Percentiles rank a stretch among this genome's conserved stretches.
These are phyloP conservation scores for Mormyrops attenuatus DNA, from an alignment of 2,797 vertebrate genomes.

Conservation along the genomic window DNA sequence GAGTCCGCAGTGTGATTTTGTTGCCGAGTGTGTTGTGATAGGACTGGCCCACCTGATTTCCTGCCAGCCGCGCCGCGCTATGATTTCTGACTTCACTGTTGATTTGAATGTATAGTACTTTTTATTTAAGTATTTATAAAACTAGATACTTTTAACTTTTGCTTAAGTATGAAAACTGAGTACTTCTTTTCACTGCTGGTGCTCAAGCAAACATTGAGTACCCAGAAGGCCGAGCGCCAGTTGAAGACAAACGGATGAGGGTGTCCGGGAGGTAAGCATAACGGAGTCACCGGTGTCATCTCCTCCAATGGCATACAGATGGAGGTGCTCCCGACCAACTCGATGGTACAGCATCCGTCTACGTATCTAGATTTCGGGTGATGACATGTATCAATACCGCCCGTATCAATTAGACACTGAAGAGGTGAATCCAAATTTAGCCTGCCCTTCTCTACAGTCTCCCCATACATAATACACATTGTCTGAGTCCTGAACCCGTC, in stretches of 20 bases:
- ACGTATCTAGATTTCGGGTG: slow-evolving; percentile 26
- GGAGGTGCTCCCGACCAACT: slow-evolving; percentile 23
- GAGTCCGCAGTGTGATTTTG: neutral
- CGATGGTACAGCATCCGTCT: slow-evolving; percentile 34
- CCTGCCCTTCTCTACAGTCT: slow-evolving; percentile 52
- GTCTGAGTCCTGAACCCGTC: slow-evolving; percentile 25
- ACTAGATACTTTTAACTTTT: neutral
- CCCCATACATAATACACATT: slow-evolving; percentile 30
- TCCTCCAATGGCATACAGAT: slow-evolving; percentile 29
- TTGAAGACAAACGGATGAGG: neutral
- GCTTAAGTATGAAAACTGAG: neutral
- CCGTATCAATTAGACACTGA: slow-evolving; percentile 56
- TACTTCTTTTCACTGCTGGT: neutral
- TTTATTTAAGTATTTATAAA: neutral
- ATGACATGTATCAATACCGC: slow-evolving; percentile 57
- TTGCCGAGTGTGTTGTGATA: neutral
- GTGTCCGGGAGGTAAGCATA: slow-evolving; percentile 56
- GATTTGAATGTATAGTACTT: neutral
- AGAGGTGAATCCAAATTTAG: slow-evolving; percentile 66
- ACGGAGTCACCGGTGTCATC: slow-evolving; percentile 49
- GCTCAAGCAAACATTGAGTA: neutral
- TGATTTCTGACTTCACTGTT: neutral
- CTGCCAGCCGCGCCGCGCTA: neutral
- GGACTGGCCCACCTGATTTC: neutral
- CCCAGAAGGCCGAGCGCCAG: neutral